Percentiles rank a stretch among this genome's conserved stretches.
Conservation (phyloP, 2,888 invertebrate genomes). For the Anarsia innoxiella region DNA sequence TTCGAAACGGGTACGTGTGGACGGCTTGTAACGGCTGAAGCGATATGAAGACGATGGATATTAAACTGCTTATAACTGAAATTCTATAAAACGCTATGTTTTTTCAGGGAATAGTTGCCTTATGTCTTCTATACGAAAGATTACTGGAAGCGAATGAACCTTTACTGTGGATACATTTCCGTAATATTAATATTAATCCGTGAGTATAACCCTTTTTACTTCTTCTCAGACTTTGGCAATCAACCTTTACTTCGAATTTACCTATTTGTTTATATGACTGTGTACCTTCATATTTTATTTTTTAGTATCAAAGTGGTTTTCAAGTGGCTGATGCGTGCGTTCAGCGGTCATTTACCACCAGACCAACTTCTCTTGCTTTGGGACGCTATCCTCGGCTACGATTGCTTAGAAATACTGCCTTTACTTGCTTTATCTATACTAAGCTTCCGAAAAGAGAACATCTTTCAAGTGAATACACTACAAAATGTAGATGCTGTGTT, state of each 20-base stretch:
- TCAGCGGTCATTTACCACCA: constrained; percentile 94
- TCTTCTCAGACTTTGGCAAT: not conserved
- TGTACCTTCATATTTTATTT: constrained; percentile 18
- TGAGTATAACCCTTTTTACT: constrained; percentile 68
- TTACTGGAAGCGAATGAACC: constrained; percentile 93
- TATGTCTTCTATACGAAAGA: constrained; percentile 92
- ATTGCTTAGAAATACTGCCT: constrained; percentile 92
- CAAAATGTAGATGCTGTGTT: constrained; percentile 90
- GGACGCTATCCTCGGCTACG: constrained; percentile 93
- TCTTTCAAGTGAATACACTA: constrained; percentile 82
- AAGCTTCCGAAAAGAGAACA: constrained; percentile 89
- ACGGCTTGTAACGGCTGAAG: too few relatives aligned
- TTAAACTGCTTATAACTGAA: too few relatives aligned
- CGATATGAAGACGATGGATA: too few relatives aligned
- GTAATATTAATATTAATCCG: constrained; percentile 92
- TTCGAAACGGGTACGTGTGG: too few relatives aligned
- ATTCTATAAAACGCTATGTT: too few relatives aligned
- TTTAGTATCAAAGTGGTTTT: constrained; percentile 90
- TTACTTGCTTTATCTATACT: constrained; percentile 89
- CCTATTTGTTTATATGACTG: not conserved
- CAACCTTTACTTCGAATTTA: not conserved
- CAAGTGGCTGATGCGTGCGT: constrained; percentile 97
- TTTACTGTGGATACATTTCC: constrained; percentile 92
- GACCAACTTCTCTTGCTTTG: constrained; percentile 94
- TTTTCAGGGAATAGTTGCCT: constrained; percentile 86